A percentile compares a stretch with the other conserved stretches of the same genome.
phyloP scores from a whole-genome alignment of 2,113 vertebrate species.

The Onychorhynchus coronatus region DNA sequence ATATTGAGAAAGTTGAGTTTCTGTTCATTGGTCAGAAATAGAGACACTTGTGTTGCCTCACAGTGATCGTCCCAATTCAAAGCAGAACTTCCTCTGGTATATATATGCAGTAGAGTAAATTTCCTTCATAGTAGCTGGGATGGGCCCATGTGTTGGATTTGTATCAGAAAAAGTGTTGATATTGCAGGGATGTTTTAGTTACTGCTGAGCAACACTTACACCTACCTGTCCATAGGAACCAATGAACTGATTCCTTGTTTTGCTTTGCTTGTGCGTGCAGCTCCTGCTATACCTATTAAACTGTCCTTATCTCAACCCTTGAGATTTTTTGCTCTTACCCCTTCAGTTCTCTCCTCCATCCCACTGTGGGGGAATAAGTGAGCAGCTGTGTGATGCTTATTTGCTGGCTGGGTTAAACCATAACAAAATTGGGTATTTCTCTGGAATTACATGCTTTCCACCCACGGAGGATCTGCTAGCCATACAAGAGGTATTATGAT shows the following conservation, averaged over 20 bases:
- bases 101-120: not conserved
- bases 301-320: not conserved
- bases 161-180: not conserved
- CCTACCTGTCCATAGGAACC: not conserved
- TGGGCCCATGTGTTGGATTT: not conserved
- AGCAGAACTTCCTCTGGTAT: not conserved
- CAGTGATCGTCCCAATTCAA: not conserved
- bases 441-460: not conserved
- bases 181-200: not conserved
- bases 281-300: not conserved
- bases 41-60: not conserved
- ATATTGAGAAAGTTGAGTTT: not conserved
- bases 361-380: rapidly evolving
- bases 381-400: not conserved
- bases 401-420: not conserved
- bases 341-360: not conserved
- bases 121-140: not conserved
- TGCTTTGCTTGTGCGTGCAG: not conserved
- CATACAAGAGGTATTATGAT: not conserved
- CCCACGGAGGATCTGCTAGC: not conserved
- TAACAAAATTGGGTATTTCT: not conserved
- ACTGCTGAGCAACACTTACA: not conserved
- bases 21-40: not conserved
- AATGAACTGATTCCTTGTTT: not conserved
- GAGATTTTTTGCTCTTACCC: not conserved